Conservation (phyloP, 2,797 vertebrate genomes). For the Epinephelus malabaricus region DNA sequence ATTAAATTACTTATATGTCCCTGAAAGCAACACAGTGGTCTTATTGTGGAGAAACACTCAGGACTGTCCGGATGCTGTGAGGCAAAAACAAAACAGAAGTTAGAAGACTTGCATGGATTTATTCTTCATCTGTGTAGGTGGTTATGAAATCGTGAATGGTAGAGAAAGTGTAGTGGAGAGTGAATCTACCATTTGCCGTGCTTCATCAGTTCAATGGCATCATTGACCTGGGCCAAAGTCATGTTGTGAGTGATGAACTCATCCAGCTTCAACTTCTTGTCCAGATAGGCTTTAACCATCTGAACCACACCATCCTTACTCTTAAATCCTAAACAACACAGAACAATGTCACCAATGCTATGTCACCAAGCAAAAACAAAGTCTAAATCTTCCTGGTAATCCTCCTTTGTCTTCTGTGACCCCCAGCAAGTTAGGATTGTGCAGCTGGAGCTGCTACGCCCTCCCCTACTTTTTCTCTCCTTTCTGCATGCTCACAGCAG, state of each 20-base stretch:
- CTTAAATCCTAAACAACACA: constrained; percentile 85
- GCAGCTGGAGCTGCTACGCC: too few species aligned
- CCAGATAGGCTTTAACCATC: constrained; percentile 89
- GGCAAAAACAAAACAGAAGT: constrained; percentile 49
- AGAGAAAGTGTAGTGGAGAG: not conserved
- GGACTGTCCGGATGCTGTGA: constrained; percentile 87
- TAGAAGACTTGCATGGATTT: not conserved
- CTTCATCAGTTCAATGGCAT: constrained; percentile 90
- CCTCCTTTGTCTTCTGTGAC: too few species aligned
- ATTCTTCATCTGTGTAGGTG: not conserved
- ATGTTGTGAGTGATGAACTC: constrained; percentile 92
- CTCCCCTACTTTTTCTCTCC: too few species aligned
- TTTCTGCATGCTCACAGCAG: too few species aligned
- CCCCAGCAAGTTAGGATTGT: too few species aligned
- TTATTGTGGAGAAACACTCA: constrained; percentile 72
- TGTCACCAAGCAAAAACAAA: too few species aligned
- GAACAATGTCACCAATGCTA: not conserved
- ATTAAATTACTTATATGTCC: too few species aligned
- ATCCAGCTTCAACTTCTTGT: constrained; percentile 90
- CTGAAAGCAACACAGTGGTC: not conserved
- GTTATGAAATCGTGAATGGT: not conserved
- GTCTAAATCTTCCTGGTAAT: too few species aligned
- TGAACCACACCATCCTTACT: constrained; percentile 82
- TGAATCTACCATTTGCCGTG: constrained; percentile 86
- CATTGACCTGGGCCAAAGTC: constrained; percentile 86